Base-by-base conservation (phyloP, 1,140 invertebrate genomes). In the Atopsyche davidsoni region DNA sequence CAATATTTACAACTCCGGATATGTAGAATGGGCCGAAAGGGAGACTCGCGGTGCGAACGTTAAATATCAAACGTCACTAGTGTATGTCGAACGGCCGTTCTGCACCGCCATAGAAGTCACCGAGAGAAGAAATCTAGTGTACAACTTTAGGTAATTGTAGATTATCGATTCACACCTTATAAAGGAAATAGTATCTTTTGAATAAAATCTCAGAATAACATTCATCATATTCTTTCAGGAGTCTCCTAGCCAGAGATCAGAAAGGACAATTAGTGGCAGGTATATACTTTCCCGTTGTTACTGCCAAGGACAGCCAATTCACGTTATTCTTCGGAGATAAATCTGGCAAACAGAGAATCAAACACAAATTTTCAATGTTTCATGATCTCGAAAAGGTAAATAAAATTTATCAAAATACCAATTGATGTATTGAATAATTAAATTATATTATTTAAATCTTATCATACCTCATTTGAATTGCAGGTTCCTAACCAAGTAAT, bases 61-160 rank as follows among this genome's bases (percentile, higher is more conserved):
- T 55, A 77, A 79, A 44, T 74, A 72, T 58, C 73, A 78, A 62
- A 76, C 74, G n/a, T 87, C 82, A 40, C 72, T 92, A 7, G 80
- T 93, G 51, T 93, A 86, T 62, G 77, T 86, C 31, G 81, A 80
- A 19, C 75, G 79, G 57, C 85, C 86, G 14, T 94, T 89, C 69
- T 66, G 85, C 35, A 89, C 85, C 59, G 83, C 85, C 31, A 78
- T 93, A 36, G 82, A 88, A 65, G 85, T 92, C 18, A 89, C 89
- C 0, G 90, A 94, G 67, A 79, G 90, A 49, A 79, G 91, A 57
- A 93, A 94, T 68, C 70, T 94, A 53, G 86, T 89, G 14, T 94
- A 93, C 66, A 85, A 87, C 61, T 92, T 92, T 69, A 77, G 66
- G 72, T 74, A 39, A 59, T n/a, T 36, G 14, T 21, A 10, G n/a